Evolutionary conservation across 2,797 vertebrate genomes (phyloP).

Genomic region (Rhabdomys pumilio): DNA sequence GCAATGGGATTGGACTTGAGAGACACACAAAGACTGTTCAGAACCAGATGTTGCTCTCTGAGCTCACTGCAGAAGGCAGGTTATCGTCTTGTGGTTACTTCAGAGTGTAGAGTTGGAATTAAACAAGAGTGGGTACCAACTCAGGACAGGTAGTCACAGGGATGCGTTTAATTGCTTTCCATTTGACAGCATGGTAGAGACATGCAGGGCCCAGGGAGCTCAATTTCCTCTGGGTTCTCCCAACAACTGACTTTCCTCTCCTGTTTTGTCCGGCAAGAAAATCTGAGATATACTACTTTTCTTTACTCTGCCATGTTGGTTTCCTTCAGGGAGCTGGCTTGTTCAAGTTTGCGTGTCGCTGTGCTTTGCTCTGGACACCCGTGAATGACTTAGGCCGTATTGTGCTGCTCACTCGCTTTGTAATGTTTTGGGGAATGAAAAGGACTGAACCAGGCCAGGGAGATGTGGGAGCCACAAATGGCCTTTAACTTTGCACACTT

Average conservation of each 20-base stretch:
- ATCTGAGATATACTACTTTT: background rate
- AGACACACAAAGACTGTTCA: background rate
- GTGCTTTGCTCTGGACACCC: too few relatives aligned
- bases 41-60: accelerated
- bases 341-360: background rate
- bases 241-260: background rate
- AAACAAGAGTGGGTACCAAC: accelerated
- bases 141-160: background rate
- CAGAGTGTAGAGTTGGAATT: background rate
- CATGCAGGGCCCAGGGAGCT: accelerated
- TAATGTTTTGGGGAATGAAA: background rate
- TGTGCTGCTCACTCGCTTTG: accelerated
- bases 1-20: background rate
- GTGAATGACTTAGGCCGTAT: background rate
- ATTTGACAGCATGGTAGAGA: too few relatives aligned
- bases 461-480: background rate
- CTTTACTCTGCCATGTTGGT: background rate
- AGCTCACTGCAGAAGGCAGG: accelerated
- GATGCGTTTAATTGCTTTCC: background rate
- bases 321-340: background rate
- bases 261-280: background rate
- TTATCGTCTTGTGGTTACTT: accelerated
- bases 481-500: background rate
- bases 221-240: accelerated
- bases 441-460: slow-evolving; percentile 53